Evolutionary conservation across 2,888 invertebrate genomes (phyloP).

Genomic region (Alitta virens): DNA sequence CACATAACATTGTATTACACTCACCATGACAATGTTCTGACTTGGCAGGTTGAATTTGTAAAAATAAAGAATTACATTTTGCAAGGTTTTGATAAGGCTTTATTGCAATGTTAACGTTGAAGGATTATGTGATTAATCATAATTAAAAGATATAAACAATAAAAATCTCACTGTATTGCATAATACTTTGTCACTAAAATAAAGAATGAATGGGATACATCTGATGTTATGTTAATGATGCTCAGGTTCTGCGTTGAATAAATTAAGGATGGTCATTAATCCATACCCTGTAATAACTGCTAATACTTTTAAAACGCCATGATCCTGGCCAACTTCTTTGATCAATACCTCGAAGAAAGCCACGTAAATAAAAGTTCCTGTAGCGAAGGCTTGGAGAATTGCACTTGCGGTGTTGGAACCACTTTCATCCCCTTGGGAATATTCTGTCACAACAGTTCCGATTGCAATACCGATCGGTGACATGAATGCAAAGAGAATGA

Average conservation of each 20-base stretch:
- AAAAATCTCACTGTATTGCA: too few species aligned
- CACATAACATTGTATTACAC: too few species aligned
- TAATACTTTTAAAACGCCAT: conserved; percentile 16
- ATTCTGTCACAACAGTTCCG: conserved; percentile 11
- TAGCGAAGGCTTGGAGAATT: conserved; percentile 74
- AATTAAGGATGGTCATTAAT: conserved; percentile 8
- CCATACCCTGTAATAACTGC: conserved; percentile 8
- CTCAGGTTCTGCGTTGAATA: conserved; percentile 5
- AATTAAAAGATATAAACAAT: too few species aligned
- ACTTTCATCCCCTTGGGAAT: neutral
- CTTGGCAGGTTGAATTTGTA: too few species aligned
- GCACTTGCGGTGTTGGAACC: conserved; percentile 29
- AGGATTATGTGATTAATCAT: too few species aligned
- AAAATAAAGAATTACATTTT: too few species aligned
- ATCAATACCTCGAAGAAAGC: conserved; percentile 90
- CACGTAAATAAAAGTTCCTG: conserved; percentile 87
- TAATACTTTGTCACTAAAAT: too few species aligned
- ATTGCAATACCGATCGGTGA: conserved; percentile 18
- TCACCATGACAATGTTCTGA: too few species aligned
- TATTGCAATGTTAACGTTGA: too few species aligned
- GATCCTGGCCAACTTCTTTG: conserved; percentile 58
- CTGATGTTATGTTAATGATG: neutral
- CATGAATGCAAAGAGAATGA: conserved; percentile 19
- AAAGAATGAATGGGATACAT: too few species aligned
- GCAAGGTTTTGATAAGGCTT: too few species aligned